Base-by-base conservation (phyloP, 35 echinoderm and acorn worm species). In the Stichopus chloronotus region DNA sequence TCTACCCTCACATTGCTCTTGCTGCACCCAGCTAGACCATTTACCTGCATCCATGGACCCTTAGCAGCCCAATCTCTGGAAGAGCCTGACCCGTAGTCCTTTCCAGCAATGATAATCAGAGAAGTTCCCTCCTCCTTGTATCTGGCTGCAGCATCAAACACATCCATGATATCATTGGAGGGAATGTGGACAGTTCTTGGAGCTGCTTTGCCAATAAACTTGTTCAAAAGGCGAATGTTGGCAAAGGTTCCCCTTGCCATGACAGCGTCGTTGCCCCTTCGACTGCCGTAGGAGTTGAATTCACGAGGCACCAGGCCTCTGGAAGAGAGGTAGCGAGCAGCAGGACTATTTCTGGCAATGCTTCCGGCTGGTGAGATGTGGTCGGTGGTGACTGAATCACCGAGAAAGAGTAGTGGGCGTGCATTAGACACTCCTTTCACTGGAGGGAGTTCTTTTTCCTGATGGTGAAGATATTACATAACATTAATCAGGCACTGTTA, bases 61-160 rank as follows among this genome's bases (percentile, higher is more conserved):
- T 99, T 99, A 21, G 97, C 97, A 90, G 97, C 97, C 97, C 97
- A 99, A 81, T 99, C 97, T 63, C 97, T 94, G 76, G 97, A 99
- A 9, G 97, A 99, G 7, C 97, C 97, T 7, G 93, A 95, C 25
- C 97, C 97, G 76, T 99, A 99, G 69, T 99, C 97, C 63, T 96
- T 99, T 5, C 97, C 97, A 63, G 97, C 88, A 0, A 99, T 77
- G 7, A 99, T 93, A 55, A 96, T 95, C 53, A 99, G 63, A 13
- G 88, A 63, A 1, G 55, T 79, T 5, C 83, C 89, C 17, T 96
- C 97, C 55, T 74, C 7, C 57, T 56, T 56, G 81, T 99, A 99
- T 53, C 93, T 72, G 55, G 94, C 90, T 6, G 95, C 93, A 13
- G 97, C 97, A 91, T 99, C 97, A 90, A 95, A 99, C 6, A 99